A percentile compares a stretch with the other conserved stretches of the same genome.
These are phyloP conservation scores for Wiebesia pumilae DNA, from an alignment of 1,140 invertebrate species.

Conservation along the genomic window DNA sequence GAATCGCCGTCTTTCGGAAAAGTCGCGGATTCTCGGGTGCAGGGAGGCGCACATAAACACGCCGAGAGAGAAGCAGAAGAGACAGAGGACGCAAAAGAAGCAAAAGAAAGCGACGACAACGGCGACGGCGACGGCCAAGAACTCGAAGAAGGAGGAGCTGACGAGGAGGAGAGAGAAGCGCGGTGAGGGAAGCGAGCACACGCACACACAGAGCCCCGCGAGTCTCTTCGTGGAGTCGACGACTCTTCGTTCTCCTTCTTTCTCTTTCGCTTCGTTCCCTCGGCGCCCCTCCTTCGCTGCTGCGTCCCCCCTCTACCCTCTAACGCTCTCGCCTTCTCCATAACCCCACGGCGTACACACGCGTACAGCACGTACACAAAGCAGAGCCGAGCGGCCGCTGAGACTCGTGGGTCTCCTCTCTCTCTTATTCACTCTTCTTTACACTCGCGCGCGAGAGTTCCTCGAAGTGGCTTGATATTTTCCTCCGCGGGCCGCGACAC, in stretches of 20 bases:
- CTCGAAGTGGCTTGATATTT: conserved; percentile 48
- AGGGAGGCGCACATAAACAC: background rate
- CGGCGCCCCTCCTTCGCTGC: conserved; percentile 4
- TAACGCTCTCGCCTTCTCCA: background rate
- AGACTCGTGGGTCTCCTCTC: conserved; percentile 1
- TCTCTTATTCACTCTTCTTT: conserved; percentile 40
- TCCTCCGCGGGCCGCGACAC: conserved; percentile 30
- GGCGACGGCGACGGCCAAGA: background rate
- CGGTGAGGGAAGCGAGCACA: background rate
- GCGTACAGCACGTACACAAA: background rate
- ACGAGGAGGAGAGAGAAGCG: too few relatives aligned
- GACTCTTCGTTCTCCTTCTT: conserved; percentile 47
- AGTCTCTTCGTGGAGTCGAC: conserved; percentile 44
- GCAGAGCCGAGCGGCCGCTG: too few relatives aligned
- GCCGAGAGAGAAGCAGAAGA: background rate
- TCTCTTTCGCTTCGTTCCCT: conserved; percentile 49
- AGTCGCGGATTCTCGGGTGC: background rate
- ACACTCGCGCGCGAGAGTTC: conserved; percentile 51
- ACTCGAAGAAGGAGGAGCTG: background rate
- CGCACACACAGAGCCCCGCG: background rate
- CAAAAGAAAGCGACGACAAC: background rate
- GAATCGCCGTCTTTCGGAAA: background rate
- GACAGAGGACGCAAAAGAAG: background rate
- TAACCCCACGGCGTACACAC: background rate
- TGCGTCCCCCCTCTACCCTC: background rate